phyloP scores from a whole-genome alignment of 2,888 invertebrate genomes.

The Sisyra nigra region DNA sequence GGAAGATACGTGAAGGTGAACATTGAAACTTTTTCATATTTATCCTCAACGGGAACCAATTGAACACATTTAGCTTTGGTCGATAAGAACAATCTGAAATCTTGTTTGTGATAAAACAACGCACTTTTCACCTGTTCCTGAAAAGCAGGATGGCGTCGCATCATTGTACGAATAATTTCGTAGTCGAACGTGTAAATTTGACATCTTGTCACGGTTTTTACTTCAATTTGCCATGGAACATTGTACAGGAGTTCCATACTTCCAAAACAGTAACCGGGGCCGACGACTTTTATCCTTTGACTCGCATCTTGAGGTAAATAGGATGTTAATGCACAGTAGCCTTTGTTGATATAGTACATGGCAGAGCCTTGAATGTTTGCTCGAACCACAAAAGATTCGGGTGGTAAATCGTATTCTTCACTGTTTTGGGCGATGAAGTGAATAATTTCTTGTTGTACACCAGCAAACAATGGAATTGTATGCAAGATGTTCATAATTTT shows the following conservation, averaged over 20 bases:
- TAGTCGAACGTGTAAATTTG: constrained; percentile 12
- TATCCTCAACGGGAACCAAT: no score
- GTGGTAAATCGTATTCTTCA: constrained; percentile 10
- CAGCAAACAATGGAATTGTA: constrained; percentile 11
- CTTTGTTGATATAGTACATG: constrained; percentile 12
- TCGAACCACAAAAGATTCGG: constrained; percentile 6
- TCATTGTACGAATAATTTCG: constrained; percentile 8
- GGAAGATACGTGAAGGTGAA: no score
- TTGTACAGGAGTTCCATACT: constrained; percentile 12
- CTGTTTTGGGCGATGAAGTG: constrained; percentile 8
- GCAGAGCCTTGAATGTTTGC: neutral
- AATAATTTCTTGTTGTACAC: constrained; percentile 6
- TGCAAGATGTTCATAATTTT: constrained; percentile 10
- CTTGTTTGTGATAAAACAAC: no score
- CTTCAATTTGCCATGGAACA: constrained; percentile 9
- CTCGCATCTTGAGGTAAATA: constrained; percentile 12
- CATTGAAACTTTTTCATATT: no score
- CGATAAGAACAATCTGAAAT: no score
- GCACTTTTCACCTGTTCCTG: neutral
- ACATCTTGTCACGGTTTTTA: constrained; percentile 12
- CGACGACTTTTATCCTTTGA: constrained; percentile 9
- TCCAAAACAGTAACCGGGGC: constrained; percentile 12
- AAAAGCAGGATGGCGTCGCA: constrained; percentile 6
- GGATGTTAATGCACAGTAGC: constrained; percentile 12
- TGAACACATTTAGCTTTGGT: no score